Base-by-base conservation (phyloP, 2,888 invertebrate genomes). In the Caradrina kadenii region DNA sequence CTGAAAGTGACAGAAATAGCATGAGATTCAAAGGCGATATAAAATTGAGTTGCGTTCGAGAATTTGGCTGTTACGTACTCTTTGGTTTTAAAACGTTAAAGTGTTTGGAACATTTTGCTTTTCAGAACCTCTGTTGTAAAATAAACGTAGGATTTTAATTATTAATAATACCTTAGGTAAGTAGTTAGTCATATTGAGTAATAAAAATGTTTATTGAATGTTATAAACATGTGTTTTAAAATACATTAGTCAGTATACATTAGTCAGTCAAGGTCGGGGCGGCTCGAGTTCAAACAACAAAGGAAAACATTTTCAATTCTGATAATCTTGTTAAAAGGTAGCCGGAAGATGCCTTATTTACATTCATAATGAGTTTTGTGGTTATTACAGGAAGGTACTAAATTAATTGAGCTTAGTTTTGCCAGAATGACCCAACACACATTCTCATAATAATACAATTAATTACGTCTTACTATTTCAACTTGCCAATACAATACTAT, bases 221-320 rank as follows among this genome's bases (percentile, higher is more conserved):
- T 26, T 55, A 53, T 35, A 64, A 22, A 22, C 42, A 49, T 31
- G 17, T 42, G 54, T 64, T 63, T 71, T 72, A 54, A 58, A 69
- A 60, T 26, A 45, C 35, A 71, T 71, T 55, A 75, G 7, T 39
- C 39, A 42, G 26, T 13, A 35, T 59, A 53, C 56, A 67, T 68
- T 58, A 70, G 31, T 72, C 66, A 71, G 61, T 61, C 67, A 73
- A 73, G 68, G 81, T 11, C 48, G 59, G 42, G 35, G 45, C 22
- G 70, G 59, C 77, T 56, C 60, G 70, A 63, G 52, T 59, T 80
- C 26, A 58, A 63, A 60, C 35, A 63, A 80, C 62, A 80, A 80
- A 67, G 68, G 22, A 68, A 67, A 79, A 60, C n/a, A 67, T 59
- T 60, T 67, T 63, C 48, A 26, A 52, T 48, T 31, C 17, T 31